These are phyloP conservation scores for Salvelinus alpinus DNA, from an alignment of 2,113 vertebrate genomes.

Conservation along the genomic window DNA sequence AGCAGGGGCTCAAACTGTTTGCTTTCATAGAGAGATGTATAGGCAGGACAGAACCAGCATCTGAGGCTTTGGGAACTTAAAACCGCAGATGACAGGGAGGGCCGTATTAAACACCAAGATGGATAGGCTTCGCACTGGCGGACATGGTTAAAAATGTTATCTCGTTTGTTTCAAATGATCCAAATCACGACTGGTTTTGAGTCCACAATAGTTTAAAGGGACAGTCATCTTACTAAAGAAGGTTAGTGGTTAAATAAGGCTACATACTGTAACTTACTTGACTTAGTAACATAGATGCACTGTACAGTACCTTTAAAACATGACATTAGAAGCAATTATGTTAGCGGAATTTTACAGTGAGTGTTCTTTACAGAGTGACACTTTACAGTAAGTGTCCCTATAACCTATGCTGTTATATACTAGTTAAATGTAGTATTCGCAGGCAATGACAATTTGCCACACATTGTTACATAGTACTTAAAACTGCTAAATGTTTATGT, in stretches of 20 bases:
- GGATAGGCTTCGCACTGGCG: constrained; percentile 60
- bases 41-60: constrained; percentile 54
- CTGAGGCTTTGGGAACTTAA: constrained; percentile 74
- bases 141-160: constrained; percentile 55
- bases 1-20: constrained; percentile 65
- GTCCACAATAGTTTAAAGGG: constrained; percentile 23
- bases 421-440: no score
- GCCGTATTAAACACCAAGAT: constrained; percentile 74
- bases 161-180: constrained; percentile 68
- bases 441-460: no score
- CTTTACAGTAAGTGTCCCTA: no score
- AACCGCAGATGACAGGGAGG: constrained; percentile 73
- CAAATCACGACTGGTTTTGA: constrained; percentile 45
- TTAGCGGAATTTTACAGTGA: no score
- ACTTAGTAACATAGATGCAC: background rate
- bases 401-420: no score
- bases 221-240: background rate
- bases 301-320: no score
- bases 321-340: no score
- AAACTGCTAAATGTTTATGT: no score
- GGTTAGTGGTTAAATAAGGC: background rate
- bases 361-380: no score
- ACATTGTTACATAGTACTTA: no score
- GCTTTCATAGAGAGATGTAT: constrained; percentile 66
- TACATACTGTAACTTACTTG: background rate